Evolutionary conservation across 2,797 vertebrate genomes (phyloP).

Genomic region (Tragopan temminckii): DNA sequence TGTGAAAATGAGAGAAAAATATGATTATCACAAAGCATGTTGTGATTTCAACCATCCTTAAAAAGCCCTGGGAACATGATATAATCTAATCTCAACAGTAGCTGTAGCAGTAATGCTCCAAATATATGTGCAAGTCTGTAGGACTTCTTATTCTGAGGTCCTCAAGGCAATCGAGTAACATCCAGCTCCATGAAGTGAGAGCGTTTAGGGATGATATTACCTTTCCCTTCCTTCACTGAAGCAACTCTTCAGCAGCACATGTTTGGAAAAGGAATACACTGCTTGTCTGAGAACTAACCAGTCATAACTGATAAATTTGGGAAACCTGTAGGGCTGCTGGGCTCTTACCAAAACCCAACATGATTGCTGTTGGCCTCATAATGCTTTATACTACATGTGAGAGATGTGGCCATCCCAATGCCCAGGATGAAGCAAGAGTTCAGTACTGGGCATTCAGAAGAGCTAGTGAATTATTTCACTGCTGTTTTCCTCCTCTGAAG

Average conservation of each 20-base stretch:
- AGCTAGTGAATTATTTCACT: background rate
- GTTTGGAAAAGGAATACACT: background rate
- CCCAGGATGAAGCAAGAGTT: background rate
- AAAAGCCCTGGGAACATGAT: background rate
- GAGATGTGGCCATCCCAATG: background rate
- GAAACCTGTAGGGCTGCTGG: fast-evolving
- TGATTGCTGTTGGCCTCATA: background rate
- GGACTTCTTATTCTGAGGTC: background rate
- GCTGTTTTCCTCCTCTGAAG: background rate
- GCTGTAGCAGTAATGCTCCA: background rate
- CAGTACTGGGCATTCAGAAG: background rate
- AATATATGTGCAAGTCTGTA: background rate
- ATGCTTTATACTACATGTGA: background rate
- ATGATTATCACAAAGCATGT: background rate
- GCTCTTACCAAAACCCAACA: background rate
- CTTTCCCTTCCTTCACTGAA: background rate
- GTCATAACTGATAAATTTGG: background rate
- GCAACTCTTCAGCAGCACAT: background rate
- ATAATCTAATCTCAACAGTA: background rate
- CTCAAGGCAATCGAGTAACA: background rate
- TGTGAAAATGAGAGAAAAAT: background rate
- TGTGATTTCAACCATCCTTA: background rate
- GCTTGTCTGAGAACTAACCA: background rate
- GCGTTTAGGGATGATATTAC: background rate
- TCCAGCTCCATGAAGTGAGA: background rate